A percentile compares a stretch with the other conserved stretches of the same genome.
phyloP scores from a whole-genome alignment of 2,888 invertebrate species.

The Leuctra nigra region DNA sequence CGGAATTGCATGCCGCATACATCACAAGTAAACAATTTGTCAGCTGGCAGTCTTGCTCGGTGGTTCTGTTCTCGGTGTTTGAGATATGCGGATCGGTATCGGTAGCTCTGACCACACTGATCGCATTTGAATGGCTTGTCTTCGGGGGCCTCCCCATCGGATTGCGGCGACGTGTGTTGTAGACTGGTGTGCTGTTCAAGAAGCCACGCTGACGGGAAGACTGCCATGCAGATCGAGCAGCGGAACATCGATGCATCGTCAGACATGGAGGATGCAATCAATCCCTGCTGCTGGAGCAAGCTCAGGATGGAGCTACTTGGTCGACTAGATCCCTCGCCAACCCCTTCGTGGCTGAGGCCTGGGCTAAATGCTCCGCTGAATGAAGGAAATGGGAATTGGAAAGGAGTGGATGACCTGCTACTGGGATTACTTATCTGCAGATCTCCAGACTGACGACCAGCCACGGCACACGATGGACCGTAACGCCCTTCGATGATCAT shows the following conservation, averaged over 20 bases:
- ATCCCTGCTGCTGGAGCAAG: conserved; percentile 47
- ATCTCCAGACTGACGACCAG: conserved; percentile 33
- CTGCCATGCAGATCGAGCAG: conserved; percentile 78
- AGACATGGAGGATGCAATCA: conserved; percentile 35
- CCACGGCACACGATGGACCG: conserved; percentile 29
- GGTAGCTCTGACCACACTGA: conserved; percentile 85
- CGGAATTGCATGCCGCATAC: conserved; percentile 90
- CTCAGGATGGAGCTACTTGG: conserved; percentile 29
- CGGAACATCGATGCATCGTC: conserved; percentile 43
- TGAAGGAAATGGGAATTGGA: conserved; percentile 49
- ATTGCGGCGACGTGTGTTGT: conserved; percentile 51
- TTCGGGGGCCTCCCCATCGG: conserved; percentile 40
- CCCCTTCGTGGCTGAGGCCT: conserved; percentile 39
- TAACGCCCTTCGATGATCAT: conserved; percentile 33
- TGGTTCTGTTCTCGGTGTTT: conserved; percentile 86
- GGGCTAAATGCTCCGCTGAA: conserved; percentile 48
- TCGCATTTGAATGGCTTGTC: conserved; percentile 89
- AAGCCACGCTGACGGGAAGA: conserved; percentile 82
- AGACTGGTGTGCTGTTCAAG: conserved; percentile 78
- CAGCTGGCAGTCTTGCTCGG: conserved; percentile 77
- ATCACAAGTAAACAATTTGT: conserved; percentile 85
- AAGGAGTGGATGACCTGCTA: conserved; percentile 49
- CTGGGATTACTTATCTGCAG: conserved; percentile 39
- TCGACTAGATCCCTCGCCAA: conserved; percentile 29
- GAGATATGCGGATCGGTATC: conserved; percentile 77